Percentiles rank a stretch among this genome's conserved stretches.
phyloP scores from a whole-genome alignment of 2,113 vertebrate species.

The Chunga burmeisteri region DNA sequence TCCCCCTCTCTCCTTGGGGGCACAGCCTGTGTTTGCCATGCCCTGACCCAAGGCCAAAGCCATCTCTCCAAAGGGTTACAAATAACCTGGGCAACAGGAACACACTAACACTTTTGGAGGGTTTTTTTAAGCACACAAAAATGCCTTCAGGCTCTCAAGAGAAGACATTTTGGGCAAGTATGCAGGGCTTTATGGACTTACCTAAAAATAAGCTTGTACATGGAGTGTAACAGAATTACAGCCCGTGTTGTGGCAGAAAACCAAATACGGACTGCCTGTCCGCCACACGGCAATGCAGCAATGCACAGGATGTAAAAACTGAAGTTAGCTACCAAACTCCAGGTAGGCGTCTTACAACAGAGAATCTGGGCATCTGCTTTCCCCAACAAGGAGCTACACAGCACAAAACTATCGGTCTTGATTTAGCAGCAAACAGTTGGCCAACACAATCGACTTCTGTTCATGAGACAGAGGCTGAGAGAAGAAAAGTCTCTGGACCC shows the following conservation, averaged over 20 bases:
- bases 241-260: not conserved
- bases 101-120: not conserved
- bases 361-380: not conserved
- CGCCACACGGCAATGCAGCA: not conserved
- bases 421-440: not conserved
- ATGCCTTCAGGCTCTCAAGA: not conserved
- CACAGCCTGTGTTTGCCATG: rapidly evolving
- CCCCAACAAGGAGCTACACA: not conserved
- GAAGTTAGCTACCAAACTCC: not conserved
- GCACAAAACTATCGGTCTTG: not conserved
- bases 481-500: not conserved
- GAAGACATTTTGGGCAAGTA: not conserved
- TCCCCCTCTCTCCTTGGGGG: not conserved
- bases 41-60: not conserved
- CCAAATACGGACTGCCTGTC: not conserved
- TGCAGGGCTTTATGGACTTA: not conserved
- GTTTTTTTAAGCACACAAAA: not conserved
- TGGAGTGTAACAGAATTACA: not conserved
- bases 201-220: not conserved
- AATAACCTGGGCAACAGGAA: not conserved
- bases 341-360: rapidly evolving
- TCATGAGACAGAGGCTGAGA: not conserved
- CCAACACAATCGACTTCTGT: not conserved
- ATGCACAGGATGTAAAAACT: not conserved
- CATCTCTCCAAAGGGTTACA: not conserved